Conservation (phyloP, 2,113 vertebrate species). For the Gasterosteus nipponicus region DNA sequence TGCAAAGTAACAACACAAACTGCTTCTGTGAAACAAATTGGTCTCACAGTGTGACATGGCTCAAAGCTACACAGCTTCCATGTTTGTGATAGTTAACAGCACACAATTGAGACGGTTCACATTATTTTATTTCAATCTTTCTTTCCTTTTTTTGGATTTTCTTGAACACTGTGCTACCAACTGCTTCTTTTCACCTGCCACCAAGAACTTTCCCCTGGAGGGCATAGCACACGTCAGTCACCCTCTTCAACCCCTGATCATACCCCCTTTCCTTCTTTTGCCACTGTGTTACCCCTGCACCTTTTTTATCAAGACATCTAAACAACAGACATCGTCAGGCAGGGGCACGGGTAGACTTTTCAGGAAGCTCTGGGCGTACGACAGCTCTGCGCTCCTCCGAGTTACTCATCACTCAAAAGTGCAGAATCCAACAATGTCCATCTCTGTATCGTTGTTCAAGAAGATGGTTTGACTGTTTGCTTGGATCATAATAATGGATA, state of each 20-base stretch:
- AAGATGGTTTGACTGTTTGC: not conserved
- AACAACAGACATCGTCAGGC: slow-evolving; percentile 10
- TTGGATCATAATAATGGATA: not conserved
- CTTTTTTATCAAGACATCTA: not conserved
- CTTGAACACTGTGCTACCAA: not conserved
- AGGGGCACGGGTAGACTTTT: not conserved
- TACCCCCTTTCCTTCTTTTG: not conserved
- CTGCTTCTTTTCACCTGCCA: slow-evolving; percentile 19
- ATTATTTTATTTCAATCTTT: not conserved
- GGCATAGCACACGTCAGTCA: slow-evolving; percentile 21
- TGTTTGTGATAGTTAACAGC: not conserved
- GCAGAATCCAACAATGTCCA: not conserved
- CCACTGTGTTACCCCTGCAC: not conserved
- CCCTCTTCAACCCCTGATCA: slow-evolving; percentile 4
- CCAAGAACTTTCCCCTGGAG: slow-evolving; percentile 14
- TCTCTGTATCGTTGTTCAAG: not conserved
- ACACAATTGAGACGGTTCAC: not conserved
- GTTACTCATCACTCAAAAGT: not conserved
- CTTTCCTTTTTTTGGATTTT: slow-evolving; percentile 2
- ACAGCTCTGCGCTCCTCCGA: not conserved
- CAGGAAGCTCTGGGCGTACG: too few species aligned
- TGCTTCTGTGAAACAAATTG: not conserved
- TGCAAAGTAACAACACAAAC: slow-evolving; percentile 1
- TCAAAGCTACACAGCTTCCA: not conserved
- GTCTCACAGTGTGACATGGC: not conserved